Base-by-base conservation (phyloP, 2,888 invertebrate genomes). In the Ormyrus rosae region DNA sequence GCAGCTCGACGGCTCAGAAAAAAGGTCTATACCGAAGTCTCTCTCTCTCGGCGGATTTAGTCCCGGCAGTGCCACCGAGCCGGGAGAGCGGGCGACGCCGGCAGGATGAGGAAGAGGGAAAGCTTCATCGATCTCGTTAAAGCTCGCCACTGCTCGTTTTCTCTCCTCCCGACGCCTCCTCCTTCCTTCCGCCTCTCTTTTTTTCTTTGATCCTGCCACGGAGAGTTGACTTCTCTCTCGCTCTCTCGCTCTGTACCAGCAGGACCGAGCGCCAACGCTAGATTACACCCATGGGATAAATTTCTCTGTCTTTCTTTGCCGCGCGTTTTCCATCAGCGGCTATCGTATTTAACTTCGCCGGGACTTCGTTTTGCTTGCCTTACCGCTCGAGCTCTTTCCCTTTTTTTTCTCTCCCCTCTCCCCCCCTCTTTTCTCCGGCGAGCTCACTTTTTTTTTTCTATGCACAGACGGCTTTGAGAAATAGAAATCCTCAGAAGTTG, bases 61-160 rank as follows among this genome's bases (percentile, higher is more conserved):
- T 51, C 34, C 50, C 50, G 34, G 51, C 73, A 56, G 5, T 50
- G 74, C 58, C n/a, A 53, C 13, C 45, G 63, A 63, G 51, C 34
- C 34, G 3, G 34, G 34, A 34, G 34, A 34, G 34, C 34, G 34
- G 4, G 34, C 34, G 34, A 34, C 34, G 34, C 3, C 34, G 19
- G n/a, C 7, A 46, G 19, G 10, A 61, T n/a, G 53, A 60, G 71
- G 58, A 10, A 13, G 45, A 48, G 65, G 58, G 45, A 68, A 74
- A 70, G 64, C 79, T 74, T 80, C 74, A 74, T 77, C 72, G 78
- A 78, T 78, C 72, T 78, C 72, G 78, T 78, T 72, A 72, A 72
- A 78, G 72, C 67, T 58, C 53, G 53, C 71, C 45, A 45, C 69
- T 9, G 34, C 13, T 51, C 63, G 13, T 50, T 55, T 46, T 46